Evolutionary conservation across 2,113 vertebrate genomes (phyloP).

Genomic region (Scopus umbretta): DNA sequence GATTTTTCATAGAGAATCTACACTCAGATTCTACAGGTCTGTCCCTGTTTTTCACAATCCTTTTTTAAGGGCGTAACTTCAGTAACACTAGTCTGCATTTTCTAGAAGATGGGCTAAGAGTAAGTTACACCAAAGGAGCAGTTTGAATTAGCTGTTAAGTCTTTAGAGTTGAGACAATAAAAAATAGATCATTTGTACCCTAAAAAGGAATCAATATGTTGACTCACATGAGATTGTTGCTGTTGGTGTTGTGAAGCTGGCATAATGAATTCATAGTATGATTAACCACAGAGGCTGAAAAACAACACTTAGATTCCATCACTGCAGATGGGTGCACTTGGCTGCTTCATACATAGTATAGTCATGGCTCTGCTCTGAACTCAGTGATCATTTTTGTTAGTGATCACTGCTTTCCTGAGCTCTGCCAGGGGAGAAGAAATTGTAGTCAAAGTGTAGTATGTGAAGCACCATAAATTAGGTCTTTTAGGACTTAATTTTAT

Average conservation of each 20-base stretch:
- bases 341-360: rapidly evolving
- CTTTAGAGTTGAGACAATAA: background rate
- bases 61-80: background rate
- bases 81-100: background rate
- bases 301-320: background rate
- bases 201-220: background rate
- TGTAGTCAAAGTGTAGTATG: background rate
- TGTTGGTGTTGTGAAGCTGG: background rate
- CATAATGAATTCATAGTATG: background rate
- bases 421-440: background rate
- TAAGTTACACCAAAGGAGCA: background rate
- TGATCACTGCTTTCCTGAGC: background rate
- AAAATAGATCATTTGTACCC: background rate
- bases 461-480: background rate
- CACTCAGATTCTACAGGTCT: background rate
- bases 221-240: background rate
- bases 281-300: background rate
- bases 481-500: background rate
- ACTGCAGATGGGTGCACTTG: background rate
- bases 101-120: background rate
- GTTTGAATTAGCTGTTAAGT: background rate
- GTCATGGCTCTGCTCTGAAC: background rate
- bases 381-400: background rate
- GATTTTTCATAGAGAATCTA: background rate
- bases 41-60: background rate